phyloP scores from a whole-genome alignment of 2,888 invertebrate genomes.

The Pemphredon lugubris region DNA sequence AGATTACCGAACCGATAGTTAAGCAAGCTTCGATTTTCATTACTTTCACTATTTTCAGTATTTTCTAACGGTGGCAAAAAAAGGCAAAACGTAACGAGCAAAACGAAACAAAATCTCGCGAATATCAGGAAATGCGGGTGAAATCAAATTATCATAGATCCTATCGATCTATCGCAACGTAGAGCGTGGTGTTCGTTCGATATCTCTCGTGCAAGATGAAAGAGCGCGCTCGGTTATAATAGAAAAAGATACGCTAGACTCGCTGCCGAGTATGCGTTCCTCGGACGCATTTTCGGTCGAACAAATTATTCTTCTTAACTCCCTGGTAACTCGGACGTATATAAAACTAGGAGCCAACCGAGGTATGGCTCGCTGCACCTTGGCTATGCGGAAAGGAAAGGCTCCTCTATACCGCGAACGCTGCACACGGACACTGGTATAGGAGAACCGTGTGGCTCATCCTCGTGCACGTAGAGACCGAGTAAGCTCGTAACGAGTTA shows the following conservation, averaged over 20 bases:
- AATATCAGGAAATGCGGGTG: no score
- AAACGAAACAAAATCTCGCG: no score
- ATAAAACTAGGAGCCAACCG: slow-evolving; percentile 63
- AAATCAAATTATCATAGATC: no score
- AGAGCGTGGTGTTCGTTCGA: no score
- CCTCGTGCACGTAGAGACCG: slow-evolving; percentile 19
- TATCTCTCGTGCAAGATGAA: slow-evolving; percentile 6
- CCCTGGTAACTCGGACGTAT: slow-evolving; percentile 67
- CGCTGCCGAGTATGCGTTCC: slow-evolving; percentile 67
- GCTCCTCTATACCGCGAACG: slow-evolving; percentile 68
- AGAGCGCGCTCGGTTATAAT: not conserved
- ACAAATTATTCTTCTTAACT: slow-evolving; percentile 76
- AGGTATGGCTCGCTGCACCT: slow-evolving; percentile 79
- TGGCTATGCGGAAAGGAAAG: slow-evolving; percentile 81
- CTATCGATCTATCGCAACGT: no score
- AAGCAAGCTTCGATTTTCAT: no score
- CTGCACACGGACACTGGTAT: slow-evolving; percentile 33
- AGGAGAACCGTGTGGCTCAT: slow-evolving; percentile 37
- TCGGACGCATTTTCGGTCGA: slow-evolving; percentile 58
- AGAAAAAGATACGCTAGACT: slow-evolving; percentile 69
- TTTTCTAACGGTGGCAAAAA: no score
- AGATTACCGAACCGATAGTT: no score
- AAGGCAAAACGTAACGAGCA: no score
- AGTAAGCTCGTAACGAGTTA: slow-evolving; percentile 49
- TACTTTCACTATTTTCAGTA: no score